Evolutionary conservation across 2,888 invertebrate species (phyloP).

Genomic region (Macrophya alboannulata): DNA sequence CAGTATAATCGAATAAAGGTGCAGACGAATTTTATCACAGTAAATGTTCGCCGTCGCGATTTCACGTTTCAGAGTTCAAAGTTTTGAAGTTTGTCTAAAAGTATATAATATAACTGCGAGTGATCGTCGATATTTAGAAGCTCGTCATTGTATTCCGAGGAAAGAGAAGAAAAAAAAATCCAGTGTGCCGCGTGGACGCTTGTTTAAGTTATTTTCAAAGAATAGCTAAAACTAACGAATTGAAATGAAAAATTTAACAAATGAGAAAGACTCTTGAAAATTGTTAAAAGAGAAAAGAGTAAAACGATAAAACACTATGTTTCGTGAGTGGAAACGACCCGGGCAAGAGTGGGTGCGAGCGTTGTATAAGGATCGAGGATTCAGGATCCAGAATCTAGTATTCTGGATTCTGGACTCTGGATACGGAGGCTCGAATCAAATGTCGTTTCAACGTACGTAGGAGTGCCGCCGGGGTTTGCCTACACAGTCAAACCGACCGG

Average conservation of each 20-base stretch:
- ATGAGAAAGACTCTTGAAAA: slow-evolving; percentile 7
- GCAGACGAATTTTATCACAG: neutral
- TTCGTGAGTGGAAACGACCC: slow-evolving; percentile 46
- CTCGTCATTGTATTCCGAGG: slow-evolving; percentile 40
- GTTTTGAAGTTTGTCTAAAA: slow-evolving; percentile 16
- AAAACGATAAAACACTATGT: neutral
- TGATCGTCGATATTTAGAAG: slow-evolving; percentile 22
- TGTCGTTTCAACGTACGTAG: slow-evolving; percentile 61
- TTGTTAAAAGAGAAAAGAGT: neutral
- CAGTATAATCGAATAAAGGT: neutral
- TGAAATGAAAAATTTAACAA: slow-evolving; percentile 16
- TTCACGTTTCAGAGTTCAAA: slow-evolving; percentile 46
- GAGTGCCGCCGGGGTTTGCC: slow-evolving; percentile 74
- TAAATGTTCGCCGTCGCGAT: slow-evolving; percentile 22
- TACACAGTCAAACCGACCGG: slow-evolving; percentile 69
- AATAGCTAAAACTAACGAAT: slow-evolving; percentile 22
- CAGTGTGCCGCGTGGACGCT: slow-evolving; percentile 47
- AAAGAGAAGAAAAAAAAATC: neutral
- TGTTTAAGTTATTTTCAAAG: slow-evolving; percentile 41
- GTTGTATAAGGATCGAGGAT: slow-evolving; percentile 28
- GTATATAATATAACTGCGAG: neutral
- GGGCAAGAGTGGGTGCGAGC: slow-evolving; percentile 51
- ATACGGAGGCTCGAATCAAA: slow-evolving; percentile 36
- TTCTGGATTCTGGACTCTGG: slow-evolving; percentile 54
- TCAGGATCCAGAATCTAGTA: slow-evolving; percentile 44